A percentile compares a stretch with the other conserved stretches of the same genome.
Conservation (phyloP, 2,113 vertebrate species). For the Cavia porcellus region DNA sequence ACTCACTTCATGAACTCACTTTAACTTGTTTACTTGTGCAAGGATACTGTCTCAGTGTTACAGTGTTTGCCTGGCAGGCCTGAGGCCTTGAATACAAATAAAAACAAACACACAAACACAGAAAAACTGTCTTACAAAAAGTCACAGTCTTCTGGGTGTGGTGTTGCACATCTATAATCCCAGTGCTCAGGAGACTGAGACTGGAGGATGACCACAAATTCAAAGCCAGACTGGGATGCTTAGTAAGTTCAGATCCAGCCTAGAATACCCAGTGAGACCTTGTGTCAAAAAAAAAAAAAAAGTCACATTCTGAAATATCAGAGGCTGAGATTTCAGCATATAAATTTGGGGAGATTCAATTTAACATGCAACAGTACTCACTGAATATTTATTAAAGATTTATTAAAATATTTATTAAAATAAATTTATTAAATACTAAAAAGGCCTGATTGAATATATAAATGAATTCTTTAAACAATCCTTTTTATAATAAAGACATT, state of each 20-base stretch:
- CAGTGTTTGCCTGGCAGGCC: not conserved
- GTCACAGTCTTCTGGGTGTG: not conserved
- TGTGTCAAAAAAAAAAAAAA: not conserved
- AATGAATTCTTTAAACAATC: not conserved
- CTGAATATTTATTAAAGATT: not conserved
- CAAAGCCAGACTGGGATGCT: not conserved
- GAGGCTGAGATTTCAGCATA: not conserved
- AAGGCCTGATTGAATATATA: not conserved
- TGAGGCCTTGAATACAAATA: not conserved
- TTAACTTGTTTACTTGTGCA: slow-evolving; percentile 31
- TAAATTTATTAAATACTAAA: too few relatives aligned
- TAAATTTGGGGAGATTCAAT: not conserved
- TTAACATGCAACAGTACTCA: not conserved
- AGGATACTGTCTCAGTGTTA: not conserved
- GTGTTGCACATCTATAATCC: not conserved
- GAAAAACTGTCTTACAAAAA: not conserved
- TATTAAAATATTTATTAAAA: too few relatives aligned
- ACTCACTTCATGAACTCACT: not conserved
- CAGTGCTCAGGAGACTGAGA: not conserved
- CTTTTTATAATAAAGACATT: not conserved
- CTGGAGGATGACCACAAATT: not conserved
- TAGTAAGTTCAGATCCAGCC: not conserved
- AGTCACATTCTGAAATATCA: not conserved
- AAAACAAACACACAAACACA: not conserved
- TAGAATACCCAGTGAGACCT: not conserved